Base-by-base conservation (phyloP, 2,113 vertebrate genomes). In the Larimichthys crocea region DNA sequence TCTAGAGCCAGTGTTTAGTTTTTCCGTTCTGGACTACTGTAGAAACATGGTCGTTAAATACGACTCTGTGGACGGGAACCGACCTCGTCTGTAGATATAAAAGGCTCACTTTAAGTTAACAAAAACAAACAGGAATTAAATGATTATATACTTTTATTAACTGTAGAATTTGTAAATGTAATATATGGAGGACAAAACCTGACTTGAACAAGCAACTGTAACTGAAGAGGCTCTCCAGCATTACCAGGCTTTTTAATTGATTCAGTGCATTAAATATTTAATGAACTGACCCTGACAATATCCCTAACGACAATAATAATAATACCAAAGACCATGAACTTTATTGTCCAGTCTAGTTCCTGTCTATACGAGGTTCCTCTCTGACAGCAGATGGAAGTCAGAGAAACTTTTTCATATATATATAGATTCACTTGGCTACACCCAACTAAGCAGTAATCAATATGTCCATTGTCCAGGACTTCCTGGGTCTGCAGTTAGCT, bases 341-440 rank as follows among this genome's bases (percentile, higher is more conserved):
- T 56, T 4, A 50, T 42, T 69, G 62, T 78, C 0, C 12, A 44
- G 22, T n/a, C 46, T 50, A 69, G 19, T 82, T 70, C 59, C 52
- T 29, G 2, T 64, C 1, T 46, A 29, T 29, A 16, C n/a, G 55
- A 29, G 22, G 35, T 49, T 78, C 62, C 46, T 56, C 22, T 40
- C 14, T 60, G n/a, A 26, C 35, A 70, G 10, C 26, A 49, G 50
- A 70, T 31, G 31, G 31, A 31, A 6, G 31, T 31, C 31, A 17
- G 69, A 17, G 69, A 56, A 68, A 48, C 31, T 31, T 59, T 22
- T 55, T 4, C 3, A 56, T 20, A 31, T 31, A 31, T 31, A 31
- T 31, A 31, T 29, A 29, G 31, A 31, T 31, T 31, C 35, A 35
- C 7, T 5, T 35, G 35, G 35, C 35, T 35, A 35, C 35, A 35